phyloP scores from a whole-genome alignment of 2,113 vertebrate genomes.

The Spea multiplicata region DNA sequence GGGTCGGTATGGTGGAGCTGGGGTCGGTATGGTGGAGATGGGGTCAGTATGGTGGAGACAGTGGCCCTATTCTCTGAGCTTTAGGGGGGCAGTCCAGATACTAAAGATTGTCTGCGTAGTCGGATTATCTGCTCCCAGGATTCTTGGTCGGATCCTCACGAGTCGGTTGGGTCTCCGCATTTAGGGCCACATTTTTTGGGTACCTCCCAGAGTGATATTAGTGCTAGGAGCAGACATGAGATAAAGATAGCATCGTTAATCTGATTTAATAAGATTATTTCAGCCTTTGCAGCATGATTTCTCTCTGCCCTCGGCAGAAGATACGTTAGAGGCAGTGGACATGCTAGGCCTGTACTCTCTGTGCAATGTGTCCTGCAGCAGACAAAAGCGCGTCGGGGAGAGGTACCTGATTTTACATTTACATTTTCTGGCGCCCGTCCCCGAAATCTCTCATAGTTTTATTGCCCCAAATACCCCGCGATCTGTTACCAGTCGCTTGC shows the following conservation, averaged over 20 bases:
- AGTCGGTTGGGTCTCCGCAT: too few species aligned
- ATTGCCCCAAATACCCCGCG: too few species aligned
- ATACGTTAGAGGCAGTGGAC: background rate
- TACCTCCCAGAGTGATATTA: too few species aligned
- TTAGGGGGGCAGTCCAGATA: too few species aligned
- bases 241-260: background rate
- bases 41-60: background rate
- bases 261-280: conserved; percentile 28
- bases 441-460: too few species aligned
- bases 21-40: too few species aligned
- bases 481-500: too few species aligned
- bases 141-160: too few species aligned
- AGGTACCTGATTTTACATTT: background rate
- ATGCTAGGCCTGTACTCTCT: conserved; percentile 22
- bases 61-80: background rate
- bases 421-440: too few species aligned
- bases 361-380: background rate
- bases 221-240: background rate
- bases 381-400: background rate
- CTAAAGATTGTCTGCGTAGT: too few species aligned
- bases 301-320: background rate
- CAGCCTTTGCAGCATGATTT: background rate
- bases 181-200: too few species aligned
- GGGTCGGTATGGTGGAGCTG: background rate
- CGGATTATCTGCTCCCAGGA: too few species aligned